Base-by-base conservation (phyloP, 2,888 invertebrate species). In the Gastracanthus pulcherrimus region DNA sequence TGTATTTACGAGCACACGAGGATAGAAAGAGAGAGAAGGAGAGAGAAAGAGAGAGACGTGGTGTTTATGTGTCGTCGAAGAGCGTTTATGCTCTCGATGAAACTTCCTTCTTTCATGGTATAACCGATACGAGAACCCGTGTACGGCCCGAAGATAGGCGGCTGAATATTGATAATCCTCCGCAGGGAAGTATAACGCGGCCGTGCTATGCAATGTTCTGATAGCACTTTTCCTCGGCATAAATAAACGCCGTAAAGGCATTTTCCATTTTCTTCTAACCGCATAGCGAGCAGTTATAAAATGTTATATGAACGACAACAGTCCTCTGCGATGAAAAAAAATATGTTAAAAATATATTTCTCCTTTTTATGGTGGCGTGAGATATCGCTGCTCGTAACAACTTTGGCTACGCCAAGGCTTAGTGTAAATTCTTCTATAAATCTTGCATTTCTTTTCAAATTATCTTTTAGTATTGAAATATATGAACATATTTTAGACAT, bases 111-210 rank as follows among this genome's bases (percentile, higher is more conserved):
- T 78, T 83, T 77, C 77, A 41, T 3, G 77, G 80, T 26, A 76
- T 64, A 83, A 75, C 72, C 82, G 82, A 83, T 83, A 83, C 58
- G 82, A 34, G 51, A 58, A 26, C 34, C 71, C 45, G 66, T 41
- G 62, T 36, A 36, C 69, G 48, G 69, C 16, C 7, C 74, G 66
- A 69, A 80, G 80, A 82, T 82, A 82, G 82, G 82, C 82, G 70
- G 70, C 70, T 80, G 82, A 82, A 82, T 82, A 80, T 82, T 82
- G 82, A 82, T 82, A 82, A 82, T 82, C 82, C 77, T 41, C 38
- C n/a, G 67, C 7, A 31, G 62, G 58, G 45, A 72, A 41, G 70
- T 74, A 67, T 75, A 71, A 70, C 70, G 29, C 55, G 41, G 62
- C 62, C 58, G 41, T 38, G 45, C 66, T 64, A 79, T 79, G 82